These are phyloP conservation scores for Scarus forsteni DNA, from an alignment of 2,797 vertebrate species.

Conservation along the genomic window DNA sequence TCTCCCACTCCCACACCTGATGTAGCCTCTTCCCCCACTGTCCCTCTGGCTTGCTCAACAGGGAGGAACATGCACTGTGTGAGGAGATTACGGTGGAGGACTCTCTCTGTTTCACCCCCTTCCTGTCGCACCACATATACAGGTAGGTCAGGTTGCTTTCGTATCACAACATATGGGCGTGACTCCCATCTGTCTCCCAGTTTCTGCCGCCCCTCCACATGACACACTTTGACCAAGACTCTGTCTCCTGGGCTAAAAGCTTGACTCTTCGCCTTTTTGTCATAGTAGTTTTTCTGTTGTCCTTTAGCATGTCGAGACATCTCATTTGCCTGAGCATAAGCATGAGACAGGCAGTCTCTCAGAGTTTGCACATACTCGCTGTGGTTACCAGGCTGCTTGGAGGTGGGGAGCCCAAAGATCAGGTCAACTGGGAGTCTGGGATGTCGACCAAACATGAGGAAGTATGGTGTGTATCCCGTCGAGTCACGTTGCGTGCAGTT, in stretches of 20 bases:
- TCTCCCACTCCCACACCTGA: too few relatives aligned
- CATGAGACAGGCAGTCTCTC: slow-evolving; percentile 30
- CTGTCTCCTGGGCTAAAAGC: slow-evolving; percentile 14
- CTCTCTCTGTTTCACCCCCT: not conserved
- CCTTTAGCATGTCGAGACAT: slow-evolving; percentile 7
- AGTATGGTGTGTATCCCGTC: slow-evolving; percentile 45
- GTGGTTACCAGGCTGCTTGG: not conserved
- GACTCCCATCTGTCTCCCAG: slow-evolving; percentile 36
- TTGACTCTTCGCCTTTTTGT: slow-evolving; percentile 13
- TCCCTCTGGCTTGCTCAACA: not conserved
- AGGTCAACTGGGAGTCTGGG: slow-evolving; percentile 34
- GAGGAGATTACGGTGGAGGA: not conserved
- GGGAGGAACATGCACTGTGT: not conserved
- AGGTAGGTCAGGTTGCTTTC: not conserved
- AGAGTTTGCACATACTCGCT: slow-evolving; percentile 41
- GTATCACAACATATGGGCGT: slow-evolving; percentile 17
- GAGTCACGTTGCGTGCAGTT: slow-evolving; percentile 52
- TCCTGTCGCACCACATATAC: not conserved
- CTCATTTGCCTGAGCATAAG: slow-evolving; percentile 28
- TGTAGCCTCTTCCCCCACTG: not conserved
- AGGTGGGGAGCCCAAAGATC: slow-evolving; percentile 3
- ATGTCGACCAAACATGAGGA: slow-evolving; percentile 45
- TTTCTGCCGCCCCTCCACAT: slow-evolving; percentile 35
- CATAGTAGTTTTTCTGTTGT: slow-evolving; percentile 37
- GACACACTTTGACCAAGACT: slow-evolving; percentile 37